phyloP scores from a whole-genome alignment of 2,113 vertebrate genomes.

The Myocastor coypus region DNA sequence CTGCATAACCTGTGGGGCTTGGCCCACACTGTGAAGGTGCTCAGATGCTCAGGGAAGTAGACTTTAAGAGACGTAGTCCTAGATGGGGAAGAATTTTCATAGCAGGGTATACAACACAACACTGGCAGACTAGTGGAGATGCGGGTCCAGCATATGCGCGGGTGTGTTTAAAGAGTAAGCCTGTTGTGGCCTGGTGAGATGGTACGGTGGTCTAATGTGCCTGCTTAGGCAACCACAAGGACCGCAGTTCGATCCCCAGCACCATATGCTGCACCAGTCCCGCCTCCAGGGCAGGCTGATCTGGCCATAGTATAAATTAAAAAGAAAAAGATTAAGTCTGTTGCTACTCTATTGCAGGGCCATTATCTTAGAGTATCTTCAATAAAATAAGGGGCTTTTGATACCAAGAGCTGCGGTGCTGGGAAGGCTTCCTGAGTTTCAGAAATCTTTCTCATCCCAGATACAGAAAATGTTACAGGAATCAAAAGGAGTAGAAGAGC shows the following conservation, averaged over 20 bases:
- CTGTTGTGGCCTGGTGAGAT: no score
- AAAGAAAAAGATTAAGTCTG: background rate
- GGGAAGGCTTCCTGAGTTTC: constrained; percentile 15
- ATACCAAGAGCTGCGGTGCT: constrained; percentile 17
- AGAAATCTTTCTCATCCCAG: background rate
- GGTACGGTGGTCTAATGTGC: no score
- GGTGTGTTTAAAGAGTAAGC: constrained; percentile 41
- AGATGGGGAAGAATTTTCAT: constrained; percentile 4
- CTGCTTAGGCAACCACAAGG: no score
- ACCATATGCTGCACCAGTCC: no score
- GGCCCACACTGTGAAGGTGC: background rate
- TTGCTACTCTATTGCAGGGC: background rate
- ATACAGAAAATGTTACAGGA: background rate
- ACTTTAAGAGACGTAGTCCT: constrained; percentile 4
- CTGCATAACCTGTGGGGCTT: background rate
- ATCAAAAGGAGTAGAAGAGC: background rate
- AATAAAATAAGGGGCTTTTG: background rate
- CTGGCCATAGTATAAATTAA: no score
- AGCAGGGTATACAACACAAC: background rate
- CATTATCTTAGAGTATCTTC: constrained; percentile 21
- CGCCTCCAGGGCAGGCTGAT: no score
- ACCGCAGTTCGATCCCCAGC: no score
- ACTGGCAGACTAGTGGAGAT: background rate
- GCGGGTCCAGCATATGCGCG: background rate
- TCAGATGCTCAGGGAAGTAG: background rate